Conservation (phyloP, 2,797 vertebrate genomes). For the Gobionotothen gibberifrons region DNA sequence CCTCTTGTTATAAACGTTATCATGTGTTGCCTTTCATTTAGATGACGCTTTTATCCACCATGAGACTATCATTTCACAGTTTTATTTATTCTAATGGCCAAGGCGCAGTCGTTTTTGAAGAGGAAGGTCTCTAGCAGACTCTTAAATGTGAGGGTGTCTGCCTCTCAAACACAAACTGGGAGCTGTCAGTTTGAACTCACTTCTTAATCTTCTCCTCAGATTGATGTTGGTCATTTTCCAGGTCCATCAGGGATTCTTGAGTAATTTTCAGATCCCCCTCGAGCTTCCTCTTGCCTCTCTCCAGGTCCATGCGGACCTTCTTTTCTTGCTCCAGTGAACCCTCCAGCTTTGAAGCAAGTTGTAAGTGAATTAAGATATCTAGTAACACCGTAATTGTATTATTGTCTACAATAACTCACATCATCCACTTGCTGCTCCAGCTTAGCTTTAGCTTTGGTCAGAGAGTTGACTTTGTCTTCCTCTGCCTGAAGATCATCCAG, state of each 20-base stretch:
- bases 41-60: too few species aligned
- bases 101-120: too few species aligned
- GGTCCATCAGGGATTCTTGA: constrained; percentile 86
- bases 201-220: constrained; percentile 89
- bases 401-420: constrained; percentile 68
- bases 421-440: constrained; percentile 90
- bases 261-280: constrained; percentile 89
- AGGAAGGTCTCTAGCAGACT: too few species aligned
- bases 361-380: background rate
- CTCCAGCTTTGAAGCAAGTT: constrained; percentile 79
- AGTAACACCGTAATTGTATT: background rate
- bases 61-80: too few species aligned
- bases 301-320: constrained; percentile 86
- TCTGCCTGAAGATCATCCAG: constrained; percentile 87
- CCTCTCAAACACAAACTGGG: too few species aligned
- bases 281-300: constrained; percentile 87
- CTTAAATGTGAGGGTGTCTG: too few species aligned
- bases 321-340: constrained; percentile 88
- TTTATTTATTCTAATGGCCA: too few species aligned
- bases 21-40: too few species aligned
- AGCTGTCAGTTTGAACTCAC: constrained; percentile 56
- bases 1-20: too few species aligned
- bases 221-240: constrained; percentile 87
- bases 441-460: constrained; percentile 88
- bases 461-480: constrained; percentile 88